Evolutionary conservation across 2,888 invertebrate genomes (phyloP).

Genomic region (Calliphora vomitoria): DNA sequence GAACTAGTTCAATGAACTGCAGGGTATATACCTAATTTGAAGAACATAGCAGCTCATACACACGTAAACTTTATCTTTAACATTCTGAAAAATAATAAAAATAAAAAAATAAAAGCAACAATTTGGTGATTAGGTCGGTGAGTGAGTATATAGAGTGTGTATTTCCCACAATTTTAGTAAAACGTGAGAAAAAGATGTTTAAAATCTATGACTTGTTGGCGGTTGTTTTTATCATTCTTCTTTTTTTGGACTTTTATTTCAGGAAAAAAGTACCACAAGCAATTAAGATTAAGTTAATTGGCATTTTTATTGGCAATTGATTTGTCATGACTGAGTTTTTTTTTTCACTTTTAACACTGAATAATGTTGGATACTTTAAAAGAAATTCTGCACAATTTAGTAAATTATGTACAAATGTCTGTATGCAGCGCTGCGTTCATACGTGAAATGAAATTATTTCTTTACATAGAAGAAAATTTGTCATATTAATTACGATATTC

Average conservation of each 20-base stretch:
- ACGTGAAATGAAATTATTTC: no score
- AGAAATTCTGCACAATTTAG: no score
- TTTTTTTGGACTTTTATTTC: slow-evolving; percentile 12
- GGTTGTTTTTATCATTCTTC: not conserved
- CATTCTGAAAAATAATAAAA: slow-evolving; percentile 11
- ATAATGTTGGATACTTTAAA: not conserved
- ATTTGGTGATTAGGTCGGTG: slow-evolving; percentile 36
- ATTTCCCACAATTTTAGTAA: no score
- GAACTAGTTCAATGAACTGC: no score
- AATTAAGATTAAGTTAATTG: slow-evolving; percentile 79
- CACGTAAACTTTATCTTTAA: not conserved
- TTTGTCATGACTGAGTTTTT: slow-evolving; percentile 78
- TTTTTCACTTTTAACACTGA: not conserved
- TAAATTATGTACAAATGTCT: no score
- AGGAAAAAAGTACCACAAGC: slow-evolving; percentile 30
- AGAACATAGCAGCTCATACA: no score
- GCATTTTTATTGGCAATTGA: slow-evolving; percentile 81
- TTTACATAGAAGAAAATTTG: no score
- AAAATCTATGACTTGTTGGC: not conserved
- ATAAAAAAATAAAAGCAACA: slow-evolving; percentile 24
- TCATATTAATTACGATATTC: no score
- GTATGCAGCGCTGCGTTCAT: no score
- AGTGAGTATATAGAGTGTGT: not conserved
- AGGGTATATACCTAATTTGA: not conserved
- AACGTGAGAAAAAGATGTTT: no score